Evolutionary conservation across 2,888 invertebrate species (phyloP).

Genomic region (Folsomia candida): DNA sequence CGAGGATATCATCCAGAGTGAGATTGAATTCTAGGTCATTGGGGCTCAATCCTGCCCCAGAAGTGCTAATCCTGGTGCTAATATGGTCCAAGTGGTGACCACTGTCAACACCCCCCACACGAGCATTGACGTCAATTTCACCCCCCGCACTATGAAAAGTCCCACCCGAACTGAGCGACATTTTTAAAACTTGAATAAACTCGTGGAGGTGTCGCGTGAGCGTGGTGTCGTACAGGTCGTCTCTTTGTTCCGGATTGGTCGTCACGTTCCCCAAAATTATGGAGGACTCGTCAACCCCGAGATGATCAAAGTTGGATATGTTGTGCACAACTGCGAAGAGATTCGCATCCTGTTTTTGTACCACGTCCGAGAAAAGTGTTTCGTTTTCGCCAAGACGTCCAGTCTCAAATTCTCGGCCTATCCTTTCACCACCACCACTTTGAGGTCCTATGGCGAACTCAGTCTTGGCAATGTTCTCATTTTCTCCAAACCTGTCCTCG

Average conservation of each 20-base stretch:
- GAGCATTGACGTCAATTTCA: slow-evolving; percentile 16
- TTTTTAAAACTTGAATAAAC: slow-evolving; percentile 46
- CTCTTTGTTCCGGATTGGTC: neutral
- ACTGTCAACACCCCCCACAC: neutral
- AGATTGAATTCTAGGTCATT: slow-evolving; percentile 42
- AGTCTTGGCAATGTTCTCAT: neutral
- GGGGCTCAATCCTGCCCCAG: slow-evolving; percentile 16
- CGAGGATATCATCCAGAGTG: slow-evolving; percentile 43
- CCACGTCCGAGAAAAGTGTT: neutral
- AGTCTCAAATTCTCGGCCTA: neutral
- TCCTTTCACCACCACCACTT: too few relatives aligned
- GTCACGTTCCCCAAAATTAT: neutral
- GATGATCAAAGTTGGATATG: neutral
- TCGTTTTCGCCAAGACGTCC: neutral
- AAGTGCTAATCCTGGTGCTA: neutral
- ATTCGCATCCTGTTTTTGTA: too few relatives aligned
- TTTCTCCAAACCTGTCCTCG: neutral
- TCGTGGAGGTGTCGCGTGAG: slow-evolving; percentile 40
- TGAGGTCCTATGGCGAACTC: too few relatives aligned
- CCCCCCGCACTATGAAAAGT: neutral
- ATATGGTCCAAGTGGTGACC: neutral
- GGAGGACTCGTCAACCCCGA: slow-evolving; percentile 5
- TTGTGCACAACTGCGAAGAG: neutral
- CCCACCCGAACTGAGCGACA: slow-evolving; percentile 37
- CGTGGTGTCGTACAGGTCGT: slow-evolving; percentile 20